Evolutionary conservation across 2,113 vertebrate genomes (phyloP), one percentile per base, ranked within the genome.

Genomic region (Carassius auratus): DNA sequence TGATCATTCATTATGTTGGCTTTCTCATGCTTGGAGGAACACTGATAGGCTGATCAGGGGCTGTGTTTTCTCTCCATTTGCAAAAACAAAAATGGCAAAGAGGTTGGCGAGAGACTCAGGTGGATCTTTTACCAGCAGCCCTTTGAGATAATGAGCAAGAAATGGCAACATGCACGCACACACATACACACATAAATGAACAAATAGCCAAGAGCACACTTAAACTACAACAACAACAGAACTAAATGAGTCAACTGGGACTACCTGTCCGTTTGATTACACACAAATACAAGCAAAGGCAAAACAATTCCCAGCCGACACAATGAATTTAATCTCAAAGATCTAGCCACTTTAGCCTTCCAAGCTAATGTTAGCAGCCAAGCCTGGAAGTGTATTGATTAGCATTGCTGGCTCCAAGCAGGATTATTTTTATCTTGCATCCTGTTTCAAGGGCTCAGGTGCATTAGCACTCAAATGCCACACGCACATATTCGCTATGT

Each of bases 1-100:
- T 83, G 64, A 87, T 85, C 76, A 23, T 80, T 85, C 78, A 76
- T 59, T 85, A 87, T 75, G 55, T 71, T 12, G 50, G 36, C 8
- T 75, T 64, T 66, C 57, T 73, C 33, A n/a, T 10, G 50, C 73
- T 57, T 15, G 3, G 64, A 38, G 62, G 26, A 73, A 61, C 30
- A 30, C 64, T 68, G n/a, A 71, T 48, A 50, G 69, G 3, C 52
- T 61, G 38, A 81, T 45, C 68, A 78, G 82, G 64, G 30, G 17
- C 69, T 42, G 68, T 33, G 76, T 82, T 66, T 76, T 26, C 6
- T 52, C 17, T 76, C 79, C 48, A 57, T 83, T 88, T 83, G 78
- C 4, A 26, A 83, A 78, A 83, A 85, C 55, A 85, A 89, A 80
- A 30, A 59, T 66, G 66, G 77, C 38, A 23, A 79, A 61, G 55